Percentiles rank a stretch among this genome's conserved stretches.
Evolutionary conservation across 37 sponge, comb jelly and placozoan species (phyloP).

Genomic region (Haliclona indistincta): DNA sequence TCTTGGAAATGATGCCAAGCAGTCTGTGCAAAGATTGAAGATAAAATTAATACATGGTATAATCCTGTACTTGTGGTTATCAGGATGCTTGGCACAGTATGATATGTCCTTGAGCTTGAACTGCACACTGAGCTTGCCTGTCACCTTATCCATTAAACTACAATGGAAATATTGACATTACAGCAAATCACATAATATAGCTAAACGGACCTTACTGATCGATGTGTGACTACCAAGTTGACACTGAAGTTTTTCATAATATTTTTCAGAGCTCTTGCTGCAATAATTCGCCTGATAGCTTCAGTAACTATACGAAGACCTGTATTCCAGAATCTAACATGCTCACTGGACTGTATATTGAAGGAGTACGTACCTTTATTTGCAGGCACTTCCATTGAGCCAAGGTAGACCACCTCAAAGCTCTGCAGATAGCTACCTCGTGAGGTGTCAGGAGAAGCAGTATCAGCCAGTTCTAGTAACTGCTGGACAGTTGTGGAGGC

Average conservation of each 20-base stretch:
- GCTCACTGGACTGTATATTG: background rate
- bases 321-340: background rate
- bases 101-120: constrained; percentile 50
- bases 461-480: background rate
- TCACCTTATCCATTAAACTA: background rate
- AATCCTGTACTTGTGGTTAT: constrained; percentile 33
- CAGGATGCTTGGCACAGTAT: constrained; percentile 54
- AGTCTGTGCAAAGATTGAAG: constrained; percentile 31
- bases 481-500: constrained; percentile 4
- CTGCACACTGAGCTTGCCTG: constrained; percentile 1
- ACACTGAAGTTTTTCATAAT: constrained; percentile 13
- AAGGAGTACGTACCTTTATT: constrained; percentile 30
- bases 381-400: constrained; percentile 55
- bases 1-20: constrained; percentile 59
- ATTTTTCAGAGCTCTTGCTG: constrained; percentile 54
- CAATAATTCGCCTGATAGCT: constrained; percentile 49
- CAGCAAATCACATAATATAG: too few relatives aligned
- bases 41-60: background rate
- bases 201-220: constrained; percentile 13
- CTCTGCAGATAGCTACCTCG: background rate
- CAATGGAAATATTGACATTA: too few relatives aligned
- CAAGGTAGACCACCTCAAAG: constrained; percentile 56
- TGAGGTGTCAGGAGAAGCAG: background rate
- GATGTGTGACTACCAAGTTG: constrained; percentile 34
- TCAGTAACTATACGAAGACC: constrained; percentile 32